Conservation (phyloP, 2,888 invertebrate species). For the Gastracanthus pulcherrimus region DNA sequence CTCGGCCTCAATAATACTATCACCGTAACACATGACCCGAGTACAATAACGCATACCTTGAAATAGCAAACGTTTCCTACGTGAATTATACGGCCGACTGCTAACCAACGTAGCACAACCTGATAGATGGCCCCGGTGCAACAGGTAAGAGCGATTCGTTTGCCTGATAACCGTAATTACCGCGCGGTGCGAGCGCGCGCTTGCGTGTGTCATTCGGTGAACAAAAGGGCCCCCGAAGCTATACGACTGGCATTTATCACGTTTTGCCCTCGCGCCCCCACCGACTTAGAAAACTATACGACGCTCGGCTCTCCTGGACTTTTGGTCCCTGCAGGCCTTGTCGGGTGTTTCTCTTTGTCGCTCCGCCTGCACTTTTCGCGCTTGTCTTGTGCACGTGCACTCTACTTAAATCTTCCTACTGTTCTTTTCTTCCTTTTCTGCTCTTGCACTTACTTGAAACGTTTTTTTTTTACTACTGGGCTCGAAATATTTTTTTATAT, state of each 20-base stretch:
- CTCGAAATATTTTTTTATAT: neutral
- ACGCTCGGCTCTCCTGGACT: constrained; percentile 32
- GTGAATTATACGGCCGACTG: neutral
- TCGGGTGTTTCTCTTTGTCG: neutral
- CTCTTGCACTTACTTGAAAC: neutral
- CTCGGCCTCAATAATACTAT: too few relatives aligned
- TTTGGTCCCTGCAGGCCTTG: neutral
- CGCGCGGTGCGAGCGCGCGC: constrained; percentile 65
- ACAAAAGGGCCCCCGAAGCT: constrained; percentile 63
- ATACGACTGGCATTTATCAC: constrained; percentile 70
- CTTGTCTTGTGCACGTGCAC: neutral
- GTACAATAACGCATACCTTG: neutral
- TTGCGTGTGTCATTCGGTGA: constrained; percentile 72
- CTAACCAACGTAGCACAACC: neutral
- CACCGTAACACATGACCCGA: neutral
- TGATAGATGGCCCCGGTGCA: constrained; percentile 60
- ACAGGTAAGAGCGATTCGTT: constrained; percentile 66
- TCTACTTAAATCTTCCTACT: neutral
- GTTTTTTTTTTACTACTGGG: neutral
- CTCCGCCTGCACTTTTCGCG: neutral
- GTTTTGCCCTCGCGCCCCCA: constrained; percentile 37
- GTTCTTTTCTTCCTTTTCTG: neutral
- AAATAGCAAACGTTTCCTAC: constrained; percentile 6
- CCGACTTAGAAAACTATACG: constrained; percentile 65
- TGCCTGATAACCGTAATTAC: constrained; percentile 75